Percentiles rank a stretch among this genome's conserved stretches.
Conservation (phyloP, 2,888 invertebrate genomes). For the Ommatoiulus sabulosus region DNA sequence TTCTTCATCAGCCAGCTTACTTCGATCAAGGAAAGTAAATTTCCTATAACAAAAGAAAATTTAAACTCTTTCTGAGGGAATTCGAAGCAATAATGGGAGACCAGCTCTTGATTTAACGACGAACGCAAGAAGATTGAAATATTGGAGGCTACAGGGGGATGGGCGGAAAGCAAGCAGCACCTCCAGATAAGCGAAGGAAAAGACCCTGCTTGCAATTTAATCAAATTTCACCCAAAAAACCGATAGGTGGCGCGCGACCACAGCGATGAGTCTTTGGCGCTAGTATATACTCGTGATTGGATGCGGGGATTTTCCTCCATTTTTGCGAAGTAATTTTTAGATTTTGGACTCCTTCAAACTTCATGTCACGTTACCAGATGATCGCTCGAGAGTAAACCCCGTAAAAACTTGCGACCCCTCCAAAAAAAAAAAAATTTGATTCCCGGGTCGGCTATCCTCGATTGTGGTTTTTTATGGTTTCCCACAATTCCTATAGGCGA, state of each 20-base stretch:
- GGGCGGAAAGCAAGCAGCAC: not conserved
- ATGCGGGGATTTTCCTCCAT: too few relatives aligned
- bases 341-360: too few relatives aligned
- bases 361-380: too few relatives aligned
- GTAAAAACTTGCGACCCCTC: too few relatives aligned
- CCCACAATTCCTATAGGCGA: too few relatives aligned
- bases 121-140: conserved; percentile 1
- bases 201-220: not conserved
- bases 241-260: not conserved
- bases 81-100: conserved; percentile 34
- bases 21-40: conserved; percentile 34
- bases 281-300: too few relatives aligned
- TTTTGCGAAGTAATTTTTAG: too few relatives aligned
- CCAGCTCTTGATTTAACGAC: conserved; percentile 34
- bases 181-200: not conserved
- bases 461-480: too few relatives aligned
- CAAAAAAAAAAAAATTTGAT: too few relatives aligned
- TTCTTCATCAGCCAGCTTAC: conserved; percentile 28
- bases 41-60: conserved; percentile 34
- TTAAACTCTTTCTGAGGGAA: conserved; percentile 1
- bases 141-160: not conserved
- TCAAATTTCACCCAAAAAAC: not conserved
- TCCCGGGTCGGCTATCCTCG: too few relatives aligned
- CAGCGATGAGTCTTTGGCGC: too few relatives aligned
- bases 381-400: too few relatives aligned